Percentiles rank a stretch among this genome's conserved stretches.
Evolutionary conservation across 2,113 vertebrate species (phyloP).

Genomic region (Daphoenositta chrysoptera): DNA sequence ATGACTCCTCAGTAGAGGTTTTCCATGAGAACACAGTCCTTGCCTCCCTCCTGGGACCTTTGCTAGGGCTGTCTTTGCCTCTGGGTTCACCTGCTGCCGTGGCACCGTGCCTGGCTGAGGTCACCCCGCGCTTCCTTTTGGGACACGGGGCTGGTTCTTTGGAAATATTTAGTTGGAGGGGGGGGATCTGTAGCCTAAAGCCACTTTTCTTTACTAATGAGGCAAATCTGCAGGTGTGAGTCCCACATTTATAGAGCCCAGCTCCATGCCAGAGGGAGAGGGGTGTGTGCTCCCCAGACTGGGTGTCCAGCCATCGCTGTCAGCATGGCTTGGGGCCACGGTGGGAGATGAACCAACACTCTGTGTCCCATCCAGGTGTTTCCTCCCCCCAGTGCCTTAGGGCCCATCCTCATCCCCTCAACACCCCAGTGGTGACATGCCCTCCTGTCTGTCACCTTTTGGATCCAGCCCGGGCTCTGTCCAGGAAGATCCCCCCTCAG

Average conservation of each 20-base stretch:
- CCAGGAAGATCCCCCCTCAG: neutral
- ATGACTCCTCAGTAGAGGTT: neutral
- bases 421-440: rapidly evolving
- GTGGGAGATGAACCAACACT: neutral
- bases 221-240: conserved; percentile 10
- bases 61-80: neutral
- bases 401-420: neutral
- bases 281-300: rapidly evolving
- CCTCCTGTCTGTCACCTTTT: neutral
- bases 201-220: neutral
- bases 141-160: neutral
- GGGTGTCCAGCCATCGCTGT: neutral
- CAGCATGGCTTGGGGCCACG: neutral
- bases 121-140: neutral
- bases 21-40: neutral
- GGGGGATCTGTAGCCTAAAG: neutral
- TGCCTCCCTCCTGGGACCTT: rapidly evolving
- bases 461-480: neutral
- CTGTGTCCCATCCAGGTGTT: neutral
- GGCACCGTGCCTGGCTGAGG: neutral
- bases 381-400: neutral
- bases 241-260: neutral
- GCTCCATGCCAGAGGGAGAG: neutral
- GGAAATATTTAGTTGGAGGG: neutral
- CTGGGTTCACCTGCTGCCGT: neutral